phyloP scores from a whole-genome alignment of 2,113 vertebrate species.

The Heterotis niloticus region DNA sequence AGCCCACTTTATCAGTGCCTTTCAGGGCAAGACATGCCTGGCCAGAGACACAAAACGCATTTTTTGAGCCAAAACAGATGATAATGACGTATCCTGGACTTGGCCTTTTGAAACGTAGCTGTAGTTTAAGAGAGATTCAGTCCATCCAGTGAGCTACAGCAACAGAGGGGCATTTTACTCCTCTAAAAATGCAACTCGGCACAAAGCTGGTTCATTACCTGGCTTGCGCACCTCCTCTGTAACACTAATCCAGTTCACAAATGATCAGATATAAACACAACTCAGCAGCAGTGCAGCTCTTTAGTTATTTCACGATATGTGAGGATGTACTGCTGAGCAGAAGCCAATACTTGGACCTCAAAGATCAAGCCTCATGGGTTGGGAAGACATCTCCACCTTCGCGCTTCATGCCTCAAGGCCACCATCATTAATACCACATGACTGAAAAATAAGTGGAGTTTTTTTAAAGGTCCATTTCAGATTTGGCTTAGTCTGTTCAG shows the following conservation, averaged over 20 bases:
- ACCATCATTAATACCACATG: background rate
- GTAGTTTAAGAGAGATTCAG: background rate
- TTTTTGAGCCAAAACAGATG: background rate
- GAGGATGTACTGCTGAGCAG: background rate
- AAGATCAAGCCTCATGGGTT: background rate
- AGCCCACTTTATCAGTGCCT: conserved; percentile 16
- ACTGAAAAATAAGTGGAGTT: background rate
- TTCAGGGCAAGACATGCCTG: conserved; percentile 4
- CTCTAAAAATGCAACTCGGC: background rate
- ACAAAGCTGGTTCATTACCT: background rate
- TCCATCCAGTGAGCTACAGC: background rate
- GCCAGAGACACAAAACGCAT: background rate
- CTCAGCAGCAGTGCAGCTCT: background rate
- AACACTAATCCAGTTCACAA: background rate
- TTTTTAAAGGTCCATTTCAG: too few species aligned
- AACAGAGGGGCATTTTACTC: background rate
- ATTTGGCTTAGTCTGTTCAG: too few species aligned
- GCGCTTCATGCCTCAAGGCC: background rate
- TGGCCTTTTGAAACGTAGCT: background rate
- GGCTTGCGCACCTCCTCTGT: too few species aligned
- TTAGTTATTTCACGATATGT: too few species aligned
- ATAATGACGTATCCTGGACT: background rate
- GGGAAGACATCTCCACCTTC: too few species aligned
- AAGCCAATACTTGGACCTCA: background rate
- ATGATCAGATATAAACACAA: background rate